Evolutionary conservation across 2,888 invertebrate species (phyloP), one percentile per base, ranked within the genome.

Genomic region (Cordilura impudica): DNA sequence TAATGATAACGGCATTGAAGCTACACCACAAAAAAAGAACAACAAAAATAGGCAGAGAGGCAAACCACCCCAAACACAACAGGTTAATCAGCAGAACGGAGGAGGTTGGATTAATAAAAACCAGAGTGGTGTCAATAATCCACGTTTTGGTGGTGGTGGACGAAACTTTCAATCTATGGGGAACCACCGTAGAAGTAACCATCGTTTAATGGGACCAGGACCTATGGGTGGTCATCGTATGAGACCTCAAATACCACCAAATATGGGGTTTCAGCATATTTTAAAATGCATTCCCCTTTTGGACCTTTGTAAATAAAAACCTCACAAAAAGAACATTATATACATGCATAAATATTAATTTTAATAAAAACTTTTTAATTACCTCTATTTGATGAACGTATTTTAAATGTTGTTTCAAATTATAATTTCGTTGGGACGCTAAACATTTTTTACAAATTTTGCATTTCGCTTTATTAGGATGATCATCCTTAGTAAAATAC

Each of bases 211-310:
- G 83, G 35, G 35, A 4, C n/a, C n/a, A n/a, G 83, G 81, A 14
- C 83, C 84, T 6, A 82, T 84, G 71, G 84, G 83, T 16, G 74
- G 66, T 35, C 83, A 43, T 6, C 80, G 82, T 4, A 83, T 87
- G 84, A 84, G 84, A 4, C 84, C 84, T 4, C 78, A 81, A 75
- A 84, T 79, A 76, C 84, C 85, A 43, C 83, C 85, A 21, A 83
- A 84, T 70, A 66, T 75, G 66, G 83, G 83, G 14, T 87, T 83
- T 47, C 87, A 83, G 74, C 82, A n/a, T n/a, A n/a, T n/a, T n/a
- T n/a, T n/a, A n/a, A n/a, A n/a, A n/a, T n/a, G n/a, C n/a, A n/a
- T n/a, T n/a, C n/a, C n/a, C n/a, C n/a, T n/a, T n/a, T n/a, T n/a
- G n/a, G n/a, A n/a, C n/a, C n/a, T n/a, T n/a, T n/a, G n/a, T n/a